A percentile compares a stretch with the other conserved stretches of the same genome.
phyloP scores from a whole-genome alignment of 2,797 vertebrate species.

The Scolopax rusticola region DNA sequence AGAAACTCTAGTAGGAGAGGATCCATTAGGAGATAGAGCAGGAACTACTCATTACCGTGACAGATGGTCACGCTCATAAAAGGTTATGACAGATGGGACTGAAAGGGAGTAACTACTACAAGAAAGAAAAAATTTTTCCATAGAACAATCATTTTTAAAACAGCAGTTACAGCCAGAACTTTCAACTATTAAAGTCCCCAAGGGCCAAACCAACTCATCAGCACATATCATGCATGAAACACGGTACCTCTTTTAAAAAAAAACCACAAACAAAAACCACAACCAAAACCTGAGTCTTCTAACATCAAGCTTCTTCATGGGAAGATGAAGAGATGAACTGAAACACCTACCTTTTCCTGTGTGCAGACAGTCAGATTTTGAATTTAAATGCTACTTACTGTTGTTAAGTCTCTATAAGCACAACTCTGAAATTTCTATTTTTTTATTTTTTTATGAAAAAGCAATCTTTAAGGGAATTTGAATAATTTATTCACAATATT shows the following conservation, averaged over 20 bases:
- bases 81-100: constrained; percentile 37
- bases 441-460: too few species aligned
- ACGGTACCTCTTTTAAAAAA: neutral
- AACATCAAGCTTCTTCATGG: neutral
- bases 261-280: neutral
- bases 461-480: neutral
- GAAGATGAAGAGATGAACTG: neutral
- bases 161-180: neutral
- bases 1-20: neutral
- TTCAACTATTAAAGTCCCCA: neutral
- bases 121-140: neutral
- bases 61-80: constrained; percentile 1
- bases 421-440: too few species aligned
- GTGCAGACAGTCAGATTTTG: neutral
- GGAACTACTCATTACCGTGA: neutral
- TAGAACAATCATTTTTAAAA: neutral
- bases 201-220: neutral
- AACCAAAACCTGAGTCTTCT: neutral
- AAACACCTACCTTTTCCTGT: neutral
- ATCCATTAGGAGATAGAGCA: neutral
- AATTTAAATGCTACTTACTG: neutral
- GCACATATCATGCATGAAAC: neutral
- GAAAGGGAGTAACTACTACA: neutral
- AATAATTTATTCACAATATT: neutral
- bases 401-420: neutral